These are phyloP conservation scores for Lepidurus couesii DNA, from an alignment of 1,140 invertebrate species.

Conservation along the genomic window DNA sequence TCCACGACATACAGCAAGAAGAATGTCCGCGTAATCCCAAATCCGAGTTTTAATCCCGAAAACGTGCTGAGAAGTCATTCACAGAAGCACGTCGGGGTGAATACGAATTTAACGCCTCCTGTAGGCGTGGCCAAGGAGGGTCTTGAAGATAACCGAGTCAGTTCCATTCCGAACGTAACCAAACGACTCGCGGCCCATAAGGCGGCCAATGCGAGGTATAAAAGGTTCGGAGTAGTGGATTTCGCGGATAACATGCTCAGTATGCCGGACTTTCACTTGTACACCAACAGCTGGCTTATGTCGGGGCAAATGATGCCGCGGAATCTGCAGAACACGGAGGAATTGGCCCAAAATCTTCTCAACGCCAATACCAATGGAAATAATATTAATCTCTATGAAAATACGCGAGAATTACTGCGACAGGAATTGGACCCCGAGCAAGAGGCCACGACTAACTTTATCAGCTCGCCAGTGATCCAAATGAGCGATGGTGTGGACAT, in stretches of 20 bases:
- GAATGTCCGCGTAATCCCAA: neutral
- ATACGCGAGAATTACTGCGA: neutral
- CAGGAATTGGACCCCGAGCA: neutral
- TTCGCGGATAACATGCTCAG: neutral
- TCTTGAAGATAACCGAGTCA: neutral
- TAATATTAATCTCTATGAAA: neutral
- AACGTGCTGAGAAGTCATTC: neutral
- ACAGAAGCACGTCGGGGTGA: constrained; percentile 15
- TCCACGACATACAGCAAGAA: constrained; percentile 33
- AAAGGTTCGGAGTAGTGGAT: constrained; percentile 5
- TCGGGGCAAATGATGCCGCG: neutral
- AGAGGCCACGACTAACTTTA: neutral
- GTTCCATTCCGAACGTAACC: neutral
- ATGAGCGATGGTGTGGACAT: constrained; percentile 51
- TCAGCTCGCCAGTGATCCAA: constrained; percentile 32
- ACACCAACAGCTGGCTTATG: constrained; percentile 2
- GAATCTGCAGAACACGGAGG: neutral
- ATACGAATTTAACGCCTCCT: neutral
- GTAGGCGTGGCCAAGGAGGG: neutral
- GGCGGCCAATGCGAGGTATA: neutral
- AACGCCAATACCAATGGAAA: neutral
- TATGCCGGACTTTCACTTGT: neutral
- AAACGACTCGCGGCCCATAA: neutral
- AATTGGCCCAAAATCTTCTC: neutral
- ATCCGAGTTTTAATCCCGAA: constrained; percentile 6